A percentile compares a stretch with the other conserved stretches of the same genome.
phyloP scores from a whole-genome alignment of 2,797 vertebrate genomes.

The Syngnathus acus region DNA sequence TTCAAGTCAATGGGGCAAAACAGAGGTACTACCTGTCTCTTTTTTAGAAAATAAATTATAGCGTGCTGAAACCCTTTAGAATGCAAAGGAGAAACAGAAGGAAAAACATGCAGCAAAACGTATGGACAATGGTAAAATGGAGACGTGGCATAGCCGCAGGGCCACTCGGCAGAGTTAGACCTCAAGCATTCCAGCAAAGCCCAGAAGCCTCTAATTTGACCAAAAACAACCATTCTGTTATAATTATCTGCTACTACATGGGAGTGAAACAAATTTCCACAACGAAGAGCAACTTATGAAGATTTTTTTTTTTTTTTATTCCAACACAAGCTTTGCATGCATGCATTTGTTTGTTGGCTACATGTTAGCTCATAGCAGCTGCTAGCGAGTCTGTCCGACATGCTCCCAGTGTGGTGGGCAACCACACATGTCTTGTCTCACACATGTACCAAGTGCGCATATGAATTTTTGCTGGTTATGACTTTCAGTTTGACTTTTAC shows the following conservation, averaged over 20 bases:
- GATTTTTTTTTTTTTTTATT: background rate
- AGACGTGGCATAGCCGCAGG: slow-evolving; percentile 17
- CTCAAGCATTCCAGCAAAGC: slow-evolving; percentile 20
- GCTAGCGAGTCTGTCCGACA: slow-evolving; percentile 27
- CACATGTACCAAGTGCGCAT: background rate
- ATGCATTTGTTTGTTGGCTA: slow-evolving; percentile 13
- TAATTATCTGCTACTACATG: slow-evolving; percentile 21
- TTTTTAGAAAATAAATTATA: background rate
- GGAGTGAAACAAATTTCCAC: background rate
- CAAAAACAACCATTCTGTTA: slow-evolving; percentile 16
- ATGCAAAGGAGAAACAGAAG: background rate
- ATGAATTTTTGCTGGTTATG: background rate
- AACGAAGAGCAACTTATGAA: background rate
- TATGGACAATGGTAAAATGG: background rate
- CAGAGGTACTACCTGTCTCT: background rate
- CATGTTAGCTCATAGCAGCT: slow-evolving; percentile 26
- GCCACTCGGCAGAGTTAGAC: slow-evolving; percentile 17
- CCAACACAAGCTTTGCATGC: slow-evolving; percentile 12
- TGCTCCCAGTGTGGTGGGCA: background rate
- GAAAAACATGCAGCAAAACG: background rate
- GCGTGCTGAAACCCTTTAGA: background rate
- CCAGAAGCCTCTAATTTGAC: slow-evolving; percentile 35
- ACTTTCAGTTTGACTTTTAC: background rate
- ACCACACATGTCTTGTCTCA: background rate
- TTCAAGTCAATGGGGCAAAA: background rate